phyloP scores from a whole-genome alignment of 2,797 vertebrate genomes.

The Clarias fuscus region DNA sequence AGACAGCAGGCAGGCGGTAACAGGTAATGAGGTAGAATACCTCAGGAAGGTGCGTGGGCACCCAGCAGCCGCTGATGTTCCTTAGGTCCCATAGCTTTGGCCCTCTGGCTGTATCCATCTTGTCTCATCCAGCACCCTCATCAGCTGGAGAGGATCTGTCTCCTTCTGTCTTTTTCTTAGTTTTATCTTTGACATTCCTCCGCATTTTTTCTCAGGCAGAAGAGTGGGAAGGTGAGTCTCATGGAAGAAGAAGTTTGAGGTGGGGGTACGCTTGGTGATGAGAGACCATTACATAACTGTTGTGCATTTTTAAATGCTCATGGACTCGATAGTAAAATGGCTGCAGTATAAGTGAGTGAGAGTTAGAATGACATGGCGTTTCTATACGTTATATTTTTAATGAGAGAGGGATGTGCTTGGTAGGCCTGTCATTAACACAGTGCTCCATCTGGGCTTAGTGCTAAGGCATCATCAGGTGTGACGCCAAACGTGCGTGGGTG shows the following conservation, averaged over 20 bases:
- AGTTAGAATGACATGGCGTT: background rate
- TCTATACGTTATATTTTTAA: background rate
- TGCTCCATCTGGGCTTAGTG: conserved; percentile 45
- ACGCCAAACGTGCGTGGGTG: conserved; percentile 43
- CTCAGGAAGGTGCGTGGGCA: conserved; percentile 56
- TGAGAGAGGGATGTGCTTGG: background rate
- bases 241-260: background rate
- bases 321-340: conserved; percentile 22
- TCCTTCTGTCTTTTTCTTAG: background rate
- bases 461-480: conserved; percentile 44
- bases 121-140: background rate
- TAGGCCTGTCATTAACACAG: conserved; percentile 32
- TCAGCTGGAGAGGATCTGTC: conserved; percentile 18
- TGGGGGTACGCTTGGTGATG: background rate
- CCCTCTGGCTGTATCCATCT: conserved; percentile 25
- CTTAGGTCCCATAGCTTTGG: conserved; percentile 22
- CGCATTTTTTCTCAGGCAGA: background rate
- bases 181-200: background rate
- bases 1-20: conserved; percentile 53
- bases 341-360: background rate
- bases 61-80: conserved; percentile 32
- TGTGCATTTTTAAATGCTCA: conserved; percentile 28
- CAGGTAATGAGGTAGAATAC: conserved; percentile 71
- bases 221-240: conserved; percentile 18
- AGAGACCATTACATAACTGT: conserved; percentile 23